Base-by-base conservation (phyloP, 2,797 vertebrate species). In the Pantherophis vulpinus region DNA sequence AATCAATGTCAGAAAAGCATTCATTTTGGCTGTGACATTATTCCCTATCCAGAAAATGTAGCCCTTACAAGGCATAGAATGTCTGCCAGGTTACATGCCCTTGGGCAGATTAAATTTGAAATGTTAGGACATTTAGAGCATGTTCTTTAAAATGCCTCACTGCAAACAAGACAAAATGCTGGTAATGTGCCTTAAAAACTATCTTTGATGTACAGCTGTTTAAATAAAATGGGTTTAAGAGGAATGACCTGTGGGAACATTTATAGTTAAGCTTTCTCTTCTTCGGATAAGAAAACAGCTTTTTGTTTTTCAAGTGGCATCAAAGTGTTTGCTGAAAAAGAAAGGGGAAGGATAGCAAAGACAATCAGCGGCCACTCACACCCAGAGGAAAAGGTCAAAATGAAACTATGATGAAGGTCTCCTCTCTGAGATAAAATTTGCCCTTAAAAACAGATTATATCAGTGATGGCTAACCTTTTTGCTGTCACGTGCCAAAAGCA, bases 221-320 rank as follows among this genome's bases (percentile, higher is more conserved):
- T 96, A 97, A 97, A 97, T 96, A 97, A 95, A 96, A 93, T 91
- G 92, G 66, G 59, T 93, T 96, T 95, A 95, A 97, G 86, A 42
- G 14, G 88, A 91, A 90, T 95, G 95, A 97, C 93, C 95, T 94
- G 29, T 66, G 96, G 95, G 94, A 96, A 90, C 92, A 94, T 89
- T 97, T 96, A 91, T 88, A 95, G 88, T 96, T 95, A 23, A 88
- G 63, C 86, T 97, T 96, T 94, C 87, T 96, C 96, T 93, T 91
- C 96, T 96, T 97, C 86, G 63, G 96, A 94, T 56, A 56, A 92
- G 93, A 95, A 95, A 83, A 79, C 66, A 87, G 51, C 94, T 56
- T 95, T 97, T 96, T 93, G 54, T 74, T 96, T 97, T 94, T 88
- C 92, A 95, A 94, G 90, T 92, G 70, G 18, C 91, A 42, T 91